These are phyloP conservation scores for Phocoena phocoena DNA, from an alignment of 2,113 vertebrate genomes.

Conservation along the genomic window DNA sequence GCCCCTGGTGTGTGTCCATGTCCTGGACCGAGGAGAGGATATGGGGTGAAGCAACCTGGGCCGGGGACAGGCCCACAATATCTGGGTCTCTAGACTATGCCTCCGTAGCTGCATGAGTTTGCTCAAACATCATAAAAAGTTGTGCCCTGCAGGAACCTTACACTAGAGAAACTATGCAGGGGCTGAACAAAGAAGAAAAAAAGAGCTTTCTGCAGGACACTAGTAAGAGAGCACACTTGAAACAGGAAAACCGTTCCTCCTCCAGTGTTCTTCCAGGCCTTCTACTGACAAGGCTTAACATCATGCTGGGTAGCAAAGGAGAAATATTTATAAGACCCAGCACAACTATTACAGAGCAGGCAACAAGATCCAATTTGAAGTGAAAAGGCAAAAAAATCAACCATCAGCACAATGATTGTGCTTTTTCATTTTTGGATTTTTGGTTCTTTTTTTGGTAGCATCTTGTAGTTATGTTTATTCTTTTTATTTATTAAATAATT, in stretches of 20 bases:
- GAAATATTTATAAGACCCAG: not conserved
- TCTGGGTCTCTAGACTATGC: not conserved
- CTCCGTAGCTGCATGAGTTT: not conserved
- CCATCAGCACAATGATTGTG: not conserved
- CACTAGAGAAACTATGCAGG: not conserved
- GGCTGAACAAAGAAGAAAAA: not conserved
- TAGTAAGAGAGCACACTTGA: not conserved
- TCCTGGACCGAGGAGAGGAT: not conserved
- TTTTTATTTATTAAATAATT: not conserved
- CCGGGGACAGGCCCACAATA: not conserved
- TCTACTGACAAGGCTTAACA: not conserved
- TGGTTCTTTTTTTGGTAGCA: not conserved
- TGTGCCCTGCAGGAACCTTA: not conserved
- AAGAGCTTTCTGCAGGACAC: not conserved
- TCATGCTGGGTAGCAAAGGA: not conserved
- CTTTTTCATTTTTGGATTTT: not conserved
- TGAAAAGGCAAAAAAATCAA: not conserved
- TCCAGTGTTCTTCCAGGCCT: not conserved
- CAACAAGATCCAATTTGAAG: not conserved
- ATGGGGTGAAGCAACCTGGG: not conserved
- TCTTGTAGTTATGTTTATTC: not conserved
- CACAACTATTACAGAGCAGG: not conserved
- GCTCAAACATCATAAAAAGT: not conserved
- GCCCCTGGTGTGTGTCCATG: not conserved
- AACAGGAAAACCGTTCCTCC: not conserved